Conservation (phyloP, 2,797 vertebrate species). For the Myoxocephalus aenaeus region DNA sequence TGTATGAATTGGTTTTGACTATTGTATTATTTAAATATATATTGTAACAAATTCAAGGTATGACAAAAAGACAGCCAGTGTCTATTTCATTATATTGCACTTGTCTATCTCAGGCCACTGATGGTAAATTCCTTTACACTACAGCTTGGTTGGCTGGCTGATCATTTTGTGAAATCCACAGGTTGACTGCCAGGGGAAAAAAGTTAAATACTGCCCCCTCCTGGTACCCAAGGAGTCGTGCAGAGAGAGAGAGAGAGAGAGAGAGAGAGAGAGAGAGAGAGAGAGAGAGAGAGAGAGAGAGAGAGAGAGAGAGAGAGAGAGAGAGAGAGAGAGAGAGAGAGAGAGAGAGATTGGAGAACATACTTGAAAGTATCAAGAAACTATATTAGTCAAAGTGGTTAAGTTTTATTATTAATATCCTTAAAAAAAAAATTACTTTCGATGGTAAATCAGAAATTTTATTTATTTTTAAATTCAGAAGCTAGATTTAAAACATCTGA, state of each 20-base stretch:
- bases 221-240: constrained; percentile 43
- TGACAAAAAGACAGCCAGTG: not conserved
- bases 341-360: too few species aligned
- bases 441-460: constrained; percentile 58
- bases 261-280: too few species aligned
- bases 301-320: too few species aligned
- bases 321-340: not conserved
- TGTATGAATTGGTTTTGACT: not conserved
- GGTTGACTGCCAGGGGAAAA: constrained; percentile 15
- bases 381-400: not conserved
- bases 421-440: not conserved
- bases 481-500: constrained; percentile 61
- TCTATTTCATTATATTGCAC: constrained; percentile 2
- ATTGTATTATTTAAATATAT: not conserved
- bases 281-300: too few species aligned
- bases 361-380: not conserved
- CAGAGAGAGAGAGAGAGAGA: not conserved
- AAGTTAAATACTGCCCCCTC: constrained; percentile 76
- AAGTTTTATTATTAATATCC: not conserved
- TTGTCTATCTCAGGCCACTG: not conserved
- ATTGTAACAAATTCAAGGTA: not conserved
- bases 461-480: constrained; percentile 77
- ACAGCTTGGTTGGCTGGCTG: not conserved
- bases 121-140: constrained; percentile 62
- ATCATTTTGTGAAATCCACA: constrained; percentile 28